Evolutionary conservation across 2,797 vertebrate species (phyloP), one percentile per base, ranked within the genome.

Genomic region (Anabacerthia variegaticeps): DNA sequence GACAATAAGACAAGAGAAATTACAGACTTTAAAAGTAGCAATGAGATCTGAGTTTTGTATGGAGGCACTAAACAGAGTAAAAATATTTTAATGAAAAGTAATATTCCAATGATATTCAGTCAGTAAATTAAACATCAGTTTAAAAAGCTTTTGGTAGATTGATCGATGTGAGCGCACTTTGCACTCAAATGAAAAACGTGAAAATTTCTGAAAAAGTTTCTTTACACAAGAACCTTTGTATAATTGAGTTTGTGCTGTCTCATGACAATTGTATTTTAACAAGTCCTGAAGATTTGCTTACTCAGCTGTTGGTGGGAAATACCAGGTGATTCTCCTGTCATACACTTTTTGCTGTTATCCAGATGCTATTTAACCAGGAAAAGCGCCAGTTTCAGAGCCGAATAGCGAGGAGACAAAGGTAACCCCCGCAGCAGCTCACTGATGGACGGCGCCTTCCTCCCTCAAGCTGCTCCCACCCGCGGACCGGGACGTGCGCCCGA

Each of bases 391-490:
- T 36, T 8, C 5, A 12, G 32, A 12, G 52, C 56, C 3, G 16
- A 55, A 56, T 76, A 8, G 4, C 0, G 28, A 9, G 30, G 66
- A 14, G 23, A 30, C 0, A 22, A 19, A 12, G 66, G 32, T 7
- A 5, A 36, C 1, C 8, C 58, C 30, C 0, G 41, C 88, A 34
- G 56, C 49, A 12, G 51, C 43, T 14, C 65, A 1, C 39, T 0
- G 68, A n/a, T 2, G 74, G 61, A 23, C 2, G 41, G 55, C 85
- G 32, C 39, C 7, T 17, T 17, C 71, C 12, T 26, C n/a, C 26
- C 39, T 1, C 77, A 14, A 8, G 12, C 54, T 0, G 56, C 21
- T 37, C 58, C 4, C 77, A 2, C n/a, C 21, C 6, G 28, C 0
- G 22, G n/a, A 7, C 54, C n/a, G 56, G 23, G 6, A 37, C 74